Evolutionary conservation across 2,888 invertebrate species (phyloP).

Genomic region (Orchesella flavescens): DNA sequence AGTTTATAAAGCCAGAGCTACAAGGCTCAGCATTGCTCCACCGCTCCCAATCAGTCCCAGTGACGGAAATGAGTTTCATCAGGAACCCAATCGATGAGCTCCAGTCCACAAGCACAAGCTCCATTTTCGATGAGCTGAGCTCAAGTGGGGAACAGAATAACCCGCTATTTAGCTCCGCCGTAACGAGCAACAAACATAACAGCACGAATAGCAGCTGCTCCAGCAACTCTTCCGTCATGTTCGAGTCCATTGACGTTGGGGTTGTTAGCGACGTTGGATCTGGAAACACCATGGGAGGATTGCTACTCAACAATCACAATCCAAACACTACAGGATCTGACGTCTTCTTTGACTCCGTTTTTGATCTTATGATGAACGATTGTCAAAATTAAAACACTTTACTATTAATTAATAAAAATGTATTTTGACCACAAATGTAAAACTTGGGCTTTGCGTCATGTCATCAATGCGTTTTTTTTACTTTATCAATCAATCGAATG

Average conservation of each 20-base stretch:
- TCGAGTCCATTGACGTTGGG: constrained; percentile 11
- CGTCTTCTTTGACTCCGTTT: constrained; percentile 36
- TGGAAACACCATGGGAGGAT: background rate
- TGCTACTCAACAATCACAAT: background rate
- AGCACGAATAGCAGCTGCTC: constrained; percentile 7
- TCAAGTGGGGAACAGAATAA: background rate
- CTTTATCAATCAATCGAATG: background rate
- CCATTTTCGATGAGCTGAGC: background rate
- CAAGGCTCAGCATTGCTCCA: background rate
- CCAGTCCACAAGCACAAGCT: background rate
- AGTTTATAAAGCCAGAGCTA: constrained; percentile 20
- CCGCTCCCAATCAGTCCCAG: constrained; percentile 6
- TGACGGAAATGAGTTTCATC: constrained; percentile 12
- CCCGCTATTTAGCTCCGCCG: background rate
- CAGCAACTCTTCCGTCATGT: constrained; percentile 3
- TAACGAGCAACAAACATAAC: background rate
- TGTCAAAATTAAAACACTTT: constrained; percentile 14
- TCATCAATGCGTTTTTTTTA: too few species aligned
- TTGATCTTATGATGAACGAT: constrained; percentile 32
- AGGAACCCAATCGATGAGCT: background rate
- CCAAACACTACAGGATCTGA: background rate
- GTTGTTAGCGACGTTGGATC: background rate
- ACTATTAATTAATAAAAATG: background rate
- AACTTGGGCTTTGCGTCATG: too few species aligned
- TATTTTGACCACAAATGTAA: too few species aligned